A percentile compares a stretch with the other conserved stretches of the same genome.
Evolutionary conservation across 2,113 vertebrate species (phyloP).

Genomic region (Crotalus tigris): DNA sequence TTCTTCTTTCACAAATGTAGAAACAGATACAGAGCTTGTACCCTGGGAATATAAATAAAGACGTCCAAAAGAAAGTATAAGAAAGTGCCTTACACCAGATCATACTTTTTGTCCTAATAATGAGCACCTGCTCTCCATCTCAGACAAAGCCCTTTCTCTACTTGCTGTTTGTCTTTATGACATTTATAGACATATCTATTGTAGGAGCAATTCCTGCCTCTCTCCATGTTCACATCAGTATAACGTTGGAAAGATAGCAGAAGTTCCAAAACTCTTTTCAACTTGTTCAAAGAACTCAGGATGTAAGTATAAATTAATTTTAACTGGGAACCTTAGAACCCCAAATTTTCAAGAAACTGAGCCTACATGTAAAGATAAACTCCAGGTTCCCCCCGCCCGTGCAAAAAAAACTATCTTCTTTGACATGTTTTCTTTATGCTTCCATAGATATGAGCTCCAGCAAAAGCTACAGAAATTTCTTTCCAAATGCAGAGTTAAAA

Average conservation of each 20-base stretch:
- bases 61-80: not conserved
- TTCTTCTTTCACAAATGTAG: not conserved
- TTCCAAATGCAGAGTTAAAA: not conserved
- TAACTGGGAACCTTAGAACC: not conserved
- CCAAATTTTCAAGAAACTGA: conserved; percentile 4
- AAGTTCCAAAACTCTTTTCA: not conserved
- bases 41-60: not conserved
- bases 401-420: not conserved
- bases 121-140: not conserved
- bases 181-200: not conserved
- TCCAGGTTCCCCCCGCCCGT: not conserved
- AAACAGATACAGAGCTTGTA: not conserved
- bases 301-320: not conserved
- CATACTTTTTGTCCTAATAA: not conserved
- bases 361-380: not conserved
- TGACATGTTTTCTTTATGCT: not conserved
- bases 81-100: not conserved
- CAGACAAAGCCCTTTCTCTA: not conserved
- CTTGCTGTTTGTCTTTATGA: not conserved
- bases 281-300: not conserved
- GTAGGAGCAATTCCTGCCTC: not conserved
- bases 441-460: not conserved
- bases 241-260: not conserved
- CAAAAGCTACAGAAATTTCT: not conserved
- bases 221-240: not conserved